Conservation (phyloP, 2,797 vertebrate genomes). For the Cryptoblepharus egeriae region DNA sequence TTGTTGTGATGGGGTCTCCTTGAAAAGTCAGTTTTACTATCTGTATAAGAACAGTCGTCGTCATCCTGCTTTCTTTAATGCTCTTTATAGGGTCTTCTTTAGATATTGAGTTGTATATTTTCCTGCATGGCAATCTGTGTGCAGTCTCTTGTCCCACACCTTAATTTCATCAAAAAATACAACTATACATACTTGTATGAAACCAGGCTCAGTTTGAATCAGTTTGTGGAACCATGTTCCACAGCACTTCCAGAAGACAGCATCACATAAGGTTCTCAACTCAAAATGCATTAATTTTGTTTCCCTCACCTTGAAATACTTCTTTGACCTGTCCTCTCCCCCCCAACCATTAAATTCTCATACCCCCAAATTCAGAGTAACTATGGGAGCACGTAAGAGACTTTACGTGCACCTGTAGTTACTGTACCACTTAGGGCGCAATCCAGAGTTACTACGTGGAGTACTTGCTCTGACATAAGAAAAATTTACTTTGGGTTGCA, state of each 20-base stretch:
- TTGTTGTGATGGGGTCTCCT: background rate
- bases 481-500: too few relatives aligned
- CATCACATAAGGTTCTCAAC: background rate
- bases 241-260: background rate
- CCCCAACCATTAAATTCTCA: slow-evolving; percentile 65
- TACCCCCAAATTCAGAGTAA: too few relatives aligned
- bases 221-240: background rate
- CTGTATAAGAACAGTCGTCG: too few relatives aligned
- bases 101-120: too few relatives aligned
- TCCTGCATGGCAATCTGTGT: fast-evolving
- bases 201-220: background rate
- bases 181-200: background rate
- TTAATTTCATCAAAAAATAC: background rate
- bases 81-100: background rate
- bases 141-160: too few relatives aligned
- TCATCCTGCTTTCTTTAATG: too few relatives aligned
- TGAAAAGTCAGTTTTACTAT: background rate
- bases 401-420: too few relatives aligned
- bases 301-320: slow-evolving; percentile 35
- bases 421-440: too few relatives aligned
- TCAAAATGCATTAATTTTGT: background rate
- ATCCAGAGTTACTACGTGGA: too few relatives aligned
- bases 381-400: too few relatives aligned
- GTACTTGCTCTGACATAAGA: too few relatives aligned
- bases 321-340: slow-evolving; percentile 9